Evolutionary conservation across 2,797 vertebrate species (phyloP).

Genomic region (Micrastur ruficollis): DNA sequence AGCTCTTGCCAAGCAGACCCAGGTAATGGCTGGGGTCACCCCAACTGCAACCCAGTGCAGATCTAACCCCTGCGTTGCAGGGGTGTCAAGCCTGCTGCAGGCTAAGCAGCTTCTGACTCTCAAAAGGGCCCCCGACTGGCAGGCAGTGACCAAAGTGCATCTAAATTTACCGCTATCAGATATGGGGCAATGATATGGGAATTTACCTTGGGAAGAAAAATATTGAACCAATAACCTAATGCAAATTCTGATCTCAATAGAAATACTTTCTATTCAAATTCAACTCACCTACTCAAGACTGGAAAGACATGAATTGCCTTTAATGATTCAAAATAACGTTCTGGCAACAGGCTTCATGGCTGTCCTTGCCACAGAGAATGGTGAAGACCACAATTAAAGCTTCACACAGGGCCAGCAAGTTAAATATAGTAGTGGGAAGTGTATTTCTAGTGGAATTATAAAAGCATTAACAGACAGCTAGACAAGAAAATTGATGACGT

Average conservation of each 20-base stretch:
- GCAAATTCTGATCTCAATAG: background rate
- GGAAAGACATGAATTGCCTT: background rate
- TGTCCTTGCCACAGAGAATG: background rate
- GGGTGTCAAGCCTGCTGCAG: background rate
- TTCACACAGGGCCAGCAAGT: background rate
- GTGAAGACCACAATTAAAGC: background rate
- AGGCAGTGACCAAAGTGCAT: background rate
- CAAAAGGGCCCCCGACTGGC: background rate
- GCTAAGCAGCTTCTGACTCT: background rate
- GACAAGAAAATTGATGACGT: background rate
- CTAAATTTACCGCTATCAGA: background rate
- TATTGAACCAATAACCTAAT: background rate
- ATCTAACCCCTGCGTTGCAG: background rate
- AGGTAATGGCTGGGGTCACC: background rate
- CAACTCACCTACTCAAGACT: background rate
- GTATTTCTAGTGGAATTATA: background rate
- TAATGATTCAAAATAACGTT: background rate
- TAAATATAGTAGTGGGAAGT: background rate
- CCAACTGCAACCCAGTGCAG: accelerated
- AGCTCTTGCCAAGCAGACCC: background rate
- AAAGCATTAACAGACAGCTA: background rate
- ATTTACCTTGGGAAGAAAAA: background rate
- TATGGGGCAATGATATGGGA: background rate
- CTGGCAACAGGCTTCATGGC: background rate
- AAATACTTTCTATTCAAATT: background rate